phyloP scores from a whole-genome alignment of 2,888 invertebrate genomes.

The Tetanocera ferruginea region DNA sequence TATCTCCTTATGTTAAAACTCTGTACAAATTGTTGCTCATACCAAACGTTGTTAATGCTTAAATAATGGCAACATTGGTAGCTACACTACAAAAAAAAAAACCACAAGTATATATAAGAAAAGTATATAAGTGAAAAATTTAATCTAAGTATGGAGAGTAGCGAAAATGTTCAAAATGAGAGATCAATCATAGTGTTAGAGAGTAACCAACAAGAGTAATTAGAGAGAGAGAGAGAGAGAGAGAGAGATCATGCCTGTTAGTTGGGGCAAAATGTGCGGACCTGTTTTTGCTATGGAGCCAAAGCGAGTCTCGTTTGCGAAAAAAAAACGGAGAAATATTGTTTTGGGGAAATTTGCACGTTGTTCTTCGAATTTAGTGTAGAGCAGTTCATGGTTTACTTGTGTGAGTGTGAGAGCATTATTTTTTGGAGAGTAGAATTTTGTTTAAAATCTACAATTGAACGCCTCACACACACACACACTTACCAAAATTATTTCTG shows the following conservation, averaged over 20 bases:
- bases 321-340: background rate
- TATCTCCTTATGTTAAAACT: too few relatives aligned
- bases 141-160: too few relatives aligned
- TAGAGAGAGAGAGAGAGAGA: background rate
- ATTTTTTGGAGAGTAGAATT: too few relatives aligned
- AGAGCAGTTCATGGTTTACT: background rate
- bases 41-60: background rate
- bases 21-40: background rate
- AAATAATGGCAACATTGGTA: constrained; percentile 2
- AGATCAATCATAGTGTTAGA: background rate
- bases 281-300: background rate
- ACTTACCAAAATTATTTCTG: too few relatives aligned
- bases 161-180: background rate
- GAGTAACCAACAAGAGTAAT: background rate
- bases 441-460: too few relatives aligned
- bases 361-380: background rate
- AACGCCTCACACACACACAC: too few relatives aligned
- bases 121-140: background rate
- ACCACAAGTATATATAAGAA: background rate
- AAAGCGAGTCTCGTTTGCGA: background rate
- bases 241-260: too few relatives aligned
- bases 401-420: too few relatives aligned
- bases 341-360: constrained; percentile 1
- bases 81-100: background rate
- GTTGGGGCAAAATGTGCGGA: background rate